Evolutionary conservation across 2,888 invertebrate species (phyloP).

Genomic region (Scrobipalpa atriplicella): DNA sequence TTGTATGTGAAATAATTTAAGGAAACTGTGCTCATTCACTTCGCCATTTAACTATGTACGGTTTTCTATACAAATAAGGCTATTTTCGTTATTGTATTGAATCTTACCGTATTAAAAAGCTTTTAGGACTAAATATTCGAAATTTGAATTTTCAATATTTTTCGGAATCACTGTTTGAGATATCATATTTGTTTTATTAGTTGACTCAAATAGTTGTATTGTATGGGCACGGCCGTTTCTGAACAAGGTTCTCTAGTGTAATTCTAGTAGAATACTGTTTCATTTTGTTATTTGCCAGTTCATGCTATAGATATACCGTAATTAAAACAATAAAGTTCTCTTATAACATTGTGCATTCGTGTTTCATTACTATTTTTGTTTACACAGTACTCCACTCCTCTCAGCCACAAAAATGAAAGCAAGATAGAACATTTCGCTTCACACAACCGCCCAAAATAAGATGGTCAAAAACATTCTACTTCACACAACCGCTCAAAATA

Average conservation of each 20-base stretch:
- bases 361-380: slow-evolving; percentile 15
- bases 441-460: too few relatives aligned
- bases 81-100: slow-evolving; percentile 50
- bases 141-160: slow-evolving; percentile 57
- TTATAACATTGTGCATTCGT: slow-evolving; percentile 77
- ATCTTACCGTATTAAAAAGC: slow-evolving; percentile 55
- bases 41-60: slow-evolving; percentile 57
- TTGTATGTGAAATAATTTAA: slow-evolving; percentile 47
- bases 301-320: slow-evolving; percentile 82
- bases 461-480: too few relatives aligned
- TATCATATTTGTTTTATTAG: slow-evolving; percentile 49
- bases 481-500: too few relatives aligned
- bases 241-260: slow-evolving; percentile 76
- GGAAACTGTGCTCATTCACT: slow-evolving; percentile 55
- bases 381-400: too few relatives aligned
- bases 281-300: slow-evolving; percentile 80
- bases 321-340: slow-evolving; percentile 82
- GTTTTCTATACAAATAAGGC: slow-evolving; percentile 53
- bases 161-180: slow-evolving; percentile 60
- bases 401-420: too few relatives aligned
- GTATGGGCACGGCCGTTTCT: slow-evolving; percentile 63
- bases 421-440: too few relatives aligned
- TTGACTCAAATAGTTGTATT: slow-evolving; percentile 49
- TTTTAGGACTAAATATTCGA: slow-evolving; percentile 66
- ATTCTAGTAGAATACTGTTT: slow-evolving; percentile 72